A percentile compares a stretch with the other conserved stretches of the same genome.
Conservation (phyloP, 2,113 vertebrate species). For the Tiliqua scincoides region DNA sequence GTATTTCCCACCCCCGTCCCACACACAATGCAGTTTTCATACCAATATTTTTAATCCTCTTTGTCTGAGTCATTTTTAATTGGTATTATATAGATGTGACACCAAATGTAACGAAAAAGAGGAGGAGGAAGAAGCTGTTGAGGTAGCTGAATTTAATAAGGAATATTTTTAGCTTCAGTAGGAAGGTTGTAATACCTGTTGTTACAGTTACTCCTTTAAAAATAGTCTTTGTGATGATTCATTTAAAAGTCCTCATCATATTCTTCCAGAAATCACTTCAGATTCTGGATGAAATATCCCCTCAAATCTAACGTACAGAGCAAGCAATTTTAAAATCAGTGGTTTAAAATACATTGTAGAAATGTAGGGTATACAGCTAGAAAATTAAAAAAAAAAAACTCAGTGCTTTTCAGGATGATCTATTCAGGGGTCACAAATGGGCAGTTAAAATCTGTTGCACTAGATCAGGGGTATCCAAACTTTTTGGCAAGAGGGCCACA, state of each 20-base stretch:
- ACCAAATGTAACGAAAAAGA: constrained; percentile 45
- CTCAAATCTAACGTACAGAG: background rate
- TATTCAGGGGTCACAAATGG: background rate
- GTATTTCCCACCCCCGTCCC: constrained; percentile 44
- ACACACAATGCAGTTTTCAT: constrained; percentile 56
- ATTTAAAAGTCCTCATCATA: constrained; percentile 44
- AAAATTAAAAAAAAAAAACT: background rate
- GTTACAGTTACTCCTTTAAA: constrained; percentile 64
- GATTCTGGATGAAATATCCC: background rate
- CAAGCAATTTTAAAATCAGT: background rate
- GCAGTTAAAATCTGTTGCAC: too few relatives aligned
- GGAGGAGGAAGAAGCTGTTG: constrained; percentile 3
- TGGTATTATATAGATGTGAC: constrained; percentile 62
- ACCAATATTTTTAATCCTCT: constrained; percentile 61
- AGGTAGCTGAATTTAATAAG: constrained; percentile 46
- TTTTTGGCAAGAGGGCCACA: too few relatives aligned
- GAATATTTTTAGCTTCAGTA: constrained; percentile 58
- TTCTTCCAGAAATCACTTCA: constrained; percentile 16
- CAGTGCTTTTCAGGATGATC: background rate
- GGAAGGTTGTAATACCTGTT: constrained; percentile 61
- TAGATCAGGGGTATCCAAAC: too few relatives aligned
- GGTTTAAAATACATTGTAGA: background rate
- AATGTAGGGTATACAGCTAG: background rate
- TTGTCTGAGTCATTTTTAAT: constrained; percentile 63
- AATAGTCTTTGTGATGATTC: constrained; percentile 59